A percentile compares a stretch with the other conserved stretches of the same genome.
Evolutionary conservation across 30 jellyfish, hydroid and myxozoan species (phyloP).

Genomic region (Nemopilema nomurai): DNA sequence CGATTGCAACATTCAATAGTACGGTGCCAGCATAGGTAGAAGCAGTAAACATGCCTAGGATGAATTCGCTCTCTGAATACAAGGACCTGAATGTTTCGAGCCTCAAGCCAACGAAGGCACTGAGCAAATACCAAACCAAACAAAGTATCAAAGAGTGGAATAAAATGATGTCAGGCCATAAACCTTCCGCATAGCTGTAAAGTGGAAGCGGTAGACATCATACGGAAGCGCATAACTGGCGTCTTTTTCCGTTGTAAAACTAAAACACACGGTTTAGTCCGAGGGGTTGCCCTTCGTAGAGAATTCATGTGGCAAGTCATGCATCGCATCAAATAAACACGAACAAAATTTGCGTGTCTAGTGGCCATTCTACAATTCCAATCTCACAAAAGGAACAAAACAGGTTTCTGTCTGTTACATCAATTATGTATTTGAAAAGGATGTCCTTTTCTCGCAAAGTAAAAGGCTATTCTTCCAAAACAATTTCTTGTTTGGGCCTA

Average conservation of each 20-base stretch:
- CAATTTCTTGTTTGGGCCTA: not conserved
- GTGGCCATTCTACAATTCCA: not conserved
- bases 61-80: not conserved
- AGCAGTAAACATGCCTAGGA: not conserved
- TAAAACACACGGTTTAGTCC: not conserved
- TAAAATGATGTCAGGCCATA: not conserved
- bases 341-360: not conserved
- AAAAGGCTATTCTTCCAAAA: not conserved
- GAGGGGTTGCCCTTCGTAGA: not conserved
- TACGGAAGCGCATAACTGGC: slow-evolving; percentile 1
- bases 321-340: not conserved
- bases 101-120: not conserved
- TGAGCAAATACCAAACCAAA: not conserved
- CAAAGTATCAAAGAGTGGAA: not conserved
- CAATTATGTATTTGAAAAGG: too few species aligned
- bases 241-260: not conserved
- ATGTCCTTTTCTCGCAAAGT: not conserved
- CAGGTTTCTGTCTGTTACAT: not conserved
- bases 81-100: not conserved
- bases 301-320: not conserved
- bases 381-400: not conserved
- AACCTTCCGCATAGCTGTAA: not conserved
- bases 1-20: not conserved
- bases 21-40: not conserved
- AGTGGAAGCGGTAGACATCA: not conserved